Conservation (phyloP, 2,113 vertebrate genomes). For the Phyllostomus discolor region DNA sequence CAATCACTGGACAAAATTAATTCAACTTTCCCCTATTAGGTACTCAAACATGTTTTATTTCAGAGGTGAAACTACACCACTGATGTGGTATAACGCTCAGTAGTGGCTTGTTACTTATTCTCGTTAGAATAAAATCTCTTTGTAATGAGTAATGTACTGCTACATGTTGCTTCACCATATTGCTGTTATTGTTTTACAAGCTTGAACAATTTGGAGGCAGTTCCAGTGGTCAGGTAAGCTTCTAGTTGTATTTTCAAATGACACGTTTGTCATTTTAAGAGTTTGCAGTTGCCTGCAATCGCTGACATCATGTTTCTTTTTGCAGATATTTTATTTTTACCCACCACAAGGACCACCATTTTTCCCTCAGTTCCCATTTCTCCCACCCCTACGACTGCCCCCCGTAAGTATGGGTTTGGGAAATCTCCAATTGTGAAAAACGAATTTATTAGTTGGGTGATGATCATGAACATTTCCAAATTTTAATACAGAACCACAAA, state of each 20-base stretch:
- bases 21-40: background rate
- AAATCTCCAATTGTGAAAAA: background rate
- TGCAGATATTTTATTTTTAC: conserved; percentile 50
- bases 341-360: conserved; percentile 3
- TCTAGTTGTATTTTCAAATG: background rate
- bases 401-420: conserved; percentile 37
- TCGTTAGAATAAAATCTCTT: background rate
- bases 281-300: background rate
- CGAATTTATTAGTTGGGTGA: background rate
- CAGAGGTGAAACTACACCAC: background rate
- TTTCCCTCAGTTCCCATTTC: conserved; percentile 25
- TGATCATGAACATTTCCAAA: background rate
- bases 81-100: background rate
- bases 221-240: conserved; percentile 30
- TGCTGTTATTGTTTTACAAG: conserved; percentile 51
- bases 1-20: conserved; percentile 9
- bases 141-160: background rate
- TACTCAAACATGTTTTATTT: background rate
- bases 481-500: background rate
- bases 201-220: background rate
- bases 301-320: background rate
- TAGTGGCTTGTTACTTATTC: background rate
- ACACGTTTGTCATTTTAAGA: background rate
- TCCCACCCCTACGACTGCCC: background rate
- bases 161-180: background rate